Evolutionary conservation across 2,113 vertebrate species (phyloP), one percentile per base, ranked within the genome.

Genomic region (Rhodinocichla rosea): DNA sequence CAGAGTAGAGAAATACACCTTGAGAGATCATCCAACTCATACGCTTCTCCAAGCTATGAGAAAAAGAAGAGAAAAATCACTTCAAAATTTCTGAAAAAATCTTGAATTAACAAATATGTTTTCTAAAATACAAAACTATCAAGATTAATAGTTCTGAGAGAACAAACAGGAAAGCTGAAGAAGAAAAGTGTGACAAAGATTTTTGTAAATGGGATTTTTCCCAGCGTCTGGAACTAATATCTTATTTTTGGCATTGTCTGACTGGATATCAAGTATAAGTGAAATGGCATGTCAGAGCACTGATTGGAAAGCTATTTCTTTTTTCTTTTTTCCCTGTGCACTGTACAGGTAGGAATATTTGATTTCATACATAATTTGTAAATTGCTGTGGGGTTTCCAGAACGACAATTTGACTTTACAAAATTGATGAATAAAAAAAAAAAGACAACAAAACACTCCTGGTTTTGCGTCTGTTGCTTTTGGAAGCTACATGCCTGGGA

Each of bases 291-390:
- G 80, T 70, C 83, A 90, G 13, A 86, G 19, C 23, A 55, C 55
- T 77, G 33, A 81, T n/a, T 76, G 15, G 14, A 86, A 88, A 90
- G 42, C 13, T 68, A 1, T 15, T 64, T 67, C 19, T 69, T 49
- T 74, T 55, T 13, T 27, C 7, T 76, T 71, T 71, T 55, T 63
- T 17, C 21, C 44, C 49, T 62, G 19, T 77, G 33, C 20, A 27
- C 12, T 28, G 9, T 47, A 33, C 33, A 83, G 50, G 83, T 85
- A 85, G 24, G 59, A 95, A 95, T 83, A 81, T 94, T 83, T 89
- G 37, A 88, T 85, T 91, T 93, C 91, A 80, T 91, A 59, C 13
- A 50, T 63, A n/a, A 79, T 91, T 94, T 94, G 35, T 42, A 94
- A 91, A 83, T 80, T 92, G 68, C 82, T 67, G 18, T 91, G 78